phyloP scores from a whole-genome alignment of 2,113 vertebrate genomes.

The Promerops cafer region DNA sequence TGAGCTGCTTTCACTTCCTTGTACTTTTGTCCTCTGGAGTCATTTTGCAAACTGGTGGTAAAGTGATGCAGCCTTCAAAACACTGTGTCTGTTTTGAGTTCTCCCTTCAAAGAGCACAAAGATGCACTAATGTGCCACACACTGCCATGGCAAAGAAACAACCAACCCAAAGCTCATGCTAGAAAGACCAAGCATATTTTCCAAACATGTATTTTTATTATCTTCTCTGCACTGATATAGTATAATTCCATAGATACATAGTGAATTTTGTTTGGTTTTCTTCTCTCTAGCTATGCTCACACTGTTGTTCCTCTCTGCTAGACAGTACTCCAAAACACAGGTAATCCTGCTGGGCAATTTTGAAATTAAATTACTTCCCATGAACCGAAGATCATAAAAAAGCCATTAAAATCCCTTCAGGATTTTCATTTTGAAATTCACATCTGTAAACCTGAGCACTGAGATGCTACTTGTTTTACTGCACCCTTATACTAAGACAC shows the following conservation, averaged over 20 bases:
- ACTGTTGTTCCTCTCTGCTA: not conserved
- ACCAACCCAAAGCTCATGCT: not conserved
- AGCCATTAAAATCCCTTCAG: not conserved
- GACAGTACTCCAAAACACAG: not conserved
- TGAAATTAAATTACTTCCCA: not conserved
- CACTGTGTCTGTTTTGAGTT: not conserved
- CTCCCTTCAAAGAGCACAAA: not conserved
- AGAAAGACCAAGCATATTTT: not conserved
- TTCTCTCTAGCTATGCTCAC: not conserved
- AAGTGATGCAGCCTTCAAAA: not conserved
- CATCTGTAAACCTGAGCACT: not conserved
- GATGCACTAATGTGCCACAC: not conserved
- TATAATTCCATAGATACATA: not conserved
- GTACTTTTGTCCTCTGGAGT: not conserved
- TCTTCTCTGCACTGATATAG: not conserved
- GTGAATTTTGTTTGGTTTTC: not conserved
- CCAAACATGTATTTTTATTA: not conserved
- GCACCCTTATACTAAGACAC: not conserved
- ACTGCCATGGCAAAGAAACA: not conserved
- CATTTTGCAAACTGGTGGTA: not conserved
- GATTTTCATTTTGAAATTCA: not conserved
- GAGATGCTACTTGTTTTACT: not conserved
- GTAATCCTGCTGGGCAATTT: not conserved
- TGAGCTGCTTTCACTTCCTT: not conserved
- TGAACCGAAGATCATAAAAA: not conserved